Percentiles rank a stretch among this genome's conserved stretches.
Evolutionary conservation across 2,888 invertebrate genomes (phyloP).

Genomic region (Alentia gelatinosa): DNA sequence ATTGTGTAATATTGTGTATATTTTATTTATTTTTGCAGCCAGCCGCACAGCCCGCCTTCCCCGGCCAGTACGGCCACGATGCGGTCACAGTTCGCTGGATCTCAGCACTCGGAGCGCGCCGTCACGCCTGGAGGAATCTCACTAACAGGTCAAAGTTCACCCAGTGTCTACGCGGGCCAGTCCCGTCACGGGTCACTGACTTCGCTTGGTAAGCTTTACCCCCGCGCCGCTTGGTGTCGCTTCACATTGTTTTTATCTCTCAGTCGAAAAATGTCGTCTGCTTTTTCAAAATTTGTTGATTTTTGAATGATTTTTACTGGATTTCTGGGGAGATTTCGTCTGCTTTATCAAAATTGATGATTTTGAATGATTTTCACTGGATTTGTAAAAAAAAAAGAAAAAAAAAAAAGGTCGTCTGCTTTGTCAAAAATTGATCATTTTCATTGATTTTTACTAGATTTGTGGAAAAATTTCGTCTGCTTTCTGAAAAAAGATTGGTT

Average conservation of each 20-base stretch:
- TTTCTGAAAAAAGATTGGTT: too few species aligned
- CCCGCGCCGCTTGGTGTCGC: not conserved
- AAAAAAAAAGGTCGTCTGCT: too few species aligned
- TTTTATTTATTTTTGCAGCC: not conserved
- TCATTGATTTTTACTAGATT: too few species aligned
- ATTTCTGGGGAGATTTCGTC: not conserved
- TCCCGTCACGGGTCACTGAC: conserved; percentile 58
- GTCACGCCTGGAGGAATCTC: conserved; percentile 55
- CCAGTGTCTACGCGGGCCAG: conserved; percentile 61
- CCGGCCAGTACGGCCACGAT: conserved; percentile 47
- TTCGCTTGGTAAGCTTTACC: conserved; percentile 52
- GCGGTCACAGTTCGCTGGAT: not conserved
- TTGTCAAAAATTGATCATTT: too few species aligned
- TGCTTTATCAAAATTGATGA: not conserved
- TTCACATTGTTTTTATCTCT: conserved; percentile 3
- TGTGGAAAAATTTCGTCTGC: too few species aligned
- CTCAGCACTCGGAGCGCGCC: conserved; percentile 17
- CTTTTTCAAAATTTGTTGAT: too few species aligned
- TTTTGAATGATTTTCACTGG: too few species aligned
- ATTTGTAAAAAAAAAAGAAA: too few species aligned
- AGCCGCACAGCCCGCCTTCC: conserved; percentile 55
- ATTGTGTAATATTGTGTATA: not conserved
- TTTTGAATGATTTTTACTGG: too few species aligned
- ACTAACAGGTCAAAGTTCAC: conserved; percentile 61
- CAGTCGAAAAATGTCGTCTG: conserved; percentile 13